Evolutionary conservation across 2,888 invertebrate species (phyloP), one percentile per base, ranked within the genome.

Genomic region (Ochropleura leucogaster): DNA sequence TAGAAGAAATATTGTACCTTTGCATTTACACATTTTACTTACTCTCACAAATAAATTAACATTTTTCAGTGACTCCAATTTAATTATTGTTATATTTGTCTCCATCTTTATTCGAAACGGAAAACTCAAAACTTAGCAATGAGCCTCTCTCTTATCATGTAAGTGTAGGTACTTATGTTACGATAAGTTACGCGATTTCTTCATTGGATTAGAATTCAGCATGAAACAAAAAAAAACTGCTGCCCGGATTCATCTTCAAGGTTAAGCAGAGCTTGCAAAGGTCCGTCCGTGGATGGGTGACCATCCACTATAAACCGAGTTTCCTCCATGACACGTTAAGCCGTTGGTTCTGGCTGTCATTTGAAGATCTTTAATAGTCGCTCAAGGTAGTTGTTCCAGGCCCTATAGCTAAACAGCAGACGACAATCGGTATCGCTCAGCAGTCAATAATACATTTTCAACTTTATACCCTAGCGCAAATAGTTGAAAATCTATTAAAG

Each of bases 91-190:
- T 30, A 30, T 30, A 30, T 16, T 30, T 53, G 53, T 55, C 18
- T n/a, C 3, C 3, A 67, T 46, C 10, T 10, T n/a, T 46, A 20
- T 18, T 72, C 7, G 7, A 62, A 60, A 47, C 77, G 18, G 40
- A 49, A 70, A 70, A 20, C 14, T 77, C 0, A 67, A n/a, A 8
- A 14, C 40, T 12, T 63, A 14, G 70, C 46, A 76, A 70, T 51
- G 49, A 8, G 62, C 16, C 20, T 57, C 30, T 14, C 20, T 57
- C 30, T 14, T 47, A 42, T 68, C 20, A 57, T 63, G 10, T 57
- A 55, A 76, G 6, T 55, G 0, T 70, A 73, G 8, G 60, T 78
- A 63, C 55, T 73, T 79, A 49, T 53, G 40, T 60, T 51, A 60
- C 5, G 42, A 9, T 68, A 30, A 44, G n/a, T 67, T 68, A 66